A percentile compares a stretch with the other conserved stretches of the same genome.
Evolutionary conservation across 2,113 vertebrate species (phyloP).

Genomic region (Melierax canorus): DNA sequence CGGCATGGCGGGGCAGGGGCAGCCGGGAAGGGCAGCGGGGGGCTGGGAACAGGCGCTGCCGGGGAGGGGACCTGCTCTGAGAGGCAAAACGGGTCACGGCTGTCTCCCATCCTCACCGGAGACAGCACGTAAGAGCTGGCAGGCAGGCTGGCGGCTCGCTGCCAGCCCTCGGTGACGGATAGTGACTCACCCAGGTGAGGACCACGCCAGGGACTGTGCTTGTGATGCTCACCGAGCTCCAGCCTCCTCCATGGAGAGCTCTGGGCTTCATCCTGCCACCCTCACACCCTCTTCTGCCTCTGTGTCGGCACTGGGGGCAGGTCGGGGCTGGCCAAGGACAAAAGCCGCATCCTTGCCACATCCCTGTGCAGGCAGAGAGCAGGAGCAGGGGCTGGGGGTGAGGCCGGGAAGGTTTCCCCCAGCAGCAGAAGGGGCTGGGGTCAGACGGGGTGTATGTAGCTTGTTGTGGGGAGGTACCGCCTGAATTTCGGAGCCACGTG

Average conservation of each 20-base stretch:
- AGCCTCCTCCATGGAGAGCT: neutral
- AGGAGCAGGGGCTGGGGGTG: neutral
- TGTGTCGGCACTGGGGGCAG: rapidly evolving
- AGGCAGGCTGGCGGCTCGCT: neutral
- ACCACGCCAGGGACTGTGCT: neutral
- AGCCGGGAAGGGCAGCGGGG: neutral
- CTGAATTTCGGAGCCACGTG: neutral
- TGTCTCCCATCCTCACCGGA: neutral
- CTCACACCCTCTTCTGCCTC: neutral
- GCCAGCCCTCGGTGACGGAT: neutral
- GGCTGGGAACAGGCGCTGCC: neutral
- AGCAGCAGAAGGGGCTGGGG: neutral
- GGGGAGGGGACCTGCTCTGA: neutral
- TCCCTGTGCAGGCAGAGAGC: neutral
- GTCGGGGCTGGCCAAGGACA: neutral
- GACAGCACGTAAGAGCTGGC: neutral
- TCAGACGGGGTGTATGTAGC: too few species aligned
- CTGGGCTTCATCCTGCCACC: neutral
- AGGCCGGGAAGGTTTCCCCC: neutral
- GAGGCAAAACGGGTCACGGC: neutral
- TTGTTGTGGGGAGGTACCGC: rapidly evolving
- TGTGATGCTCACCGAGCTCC: neutral
- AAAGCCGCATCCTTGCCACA: neutral
- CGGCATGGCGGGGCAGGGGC: rapidly evolving
- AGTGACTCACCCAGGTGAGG: neutral